Percentiles rank a stretch among this genome's conserved stretches.
Evolutionary conservation across 2,797 vertebrate genomes (phyloP).

Genomic region (Cuniculus paca): DNA sequence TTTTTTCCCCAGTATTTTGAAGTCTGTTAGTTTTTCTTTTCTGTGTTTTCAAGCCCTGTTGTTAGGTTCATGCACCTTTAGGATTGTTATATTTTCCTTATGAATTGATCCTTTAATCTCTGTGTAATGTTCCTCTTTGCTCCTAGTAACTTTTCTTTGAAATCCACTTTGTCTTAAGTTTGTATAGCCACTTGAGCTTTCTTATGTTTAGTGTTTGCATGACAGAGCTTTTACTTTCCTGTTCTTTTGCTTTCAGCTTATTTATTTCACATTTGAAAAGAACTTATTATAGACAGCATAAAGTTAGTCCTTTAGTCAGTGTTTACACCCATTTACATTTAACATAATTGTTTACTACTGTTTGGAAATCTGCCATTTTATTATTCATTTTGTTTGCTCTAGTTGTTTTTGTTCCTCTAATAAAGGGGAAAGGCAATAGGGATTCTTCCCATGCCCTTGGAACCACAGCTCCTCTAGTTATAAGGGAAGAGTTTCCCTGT

Average conservation of each 20-base stretch:
- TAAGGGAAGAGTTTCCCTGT: background rate
- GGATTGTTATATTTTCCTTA: background rate
- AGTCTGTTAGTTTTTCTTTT: background rate
- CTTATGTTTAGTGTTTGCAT: background rate
- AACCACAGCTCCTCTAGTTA: background rate
- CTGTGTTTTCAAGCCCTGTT: background rate
- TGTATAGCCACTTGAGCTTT: background rate
- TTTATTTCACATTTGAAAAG: background rate
- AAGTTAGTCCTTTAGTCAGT: background rate
- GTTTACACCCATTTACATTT: background rate
- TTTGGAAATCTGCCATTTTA: background rate
- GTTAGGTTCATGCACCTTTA: background rate
- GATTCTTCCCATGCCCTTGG: background rate
- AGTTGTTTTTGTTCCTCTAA: background rate
- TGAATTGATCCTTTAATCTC: background rate
- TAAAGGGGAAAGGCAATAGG: background rate
- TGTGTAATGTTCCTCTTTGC: background rate
- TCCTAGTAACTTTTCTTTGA: background rate
- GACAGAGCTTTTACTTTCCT: background rate
- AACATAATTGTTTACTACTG: background rate
- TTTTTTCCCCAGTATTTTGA: background rate
- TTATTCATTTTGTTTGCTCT: background rate
- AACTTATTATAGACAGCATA: background rate
- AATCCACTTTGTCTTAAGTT: background rate
- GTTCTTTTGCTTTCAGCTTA: background rate